Percentiles rank a stretch among this genome's conserved stretches.
phyloP scores from a whole-genome alignment of 2,797 vertebrate genomes.

The Diglossa cyanea region DNA sequence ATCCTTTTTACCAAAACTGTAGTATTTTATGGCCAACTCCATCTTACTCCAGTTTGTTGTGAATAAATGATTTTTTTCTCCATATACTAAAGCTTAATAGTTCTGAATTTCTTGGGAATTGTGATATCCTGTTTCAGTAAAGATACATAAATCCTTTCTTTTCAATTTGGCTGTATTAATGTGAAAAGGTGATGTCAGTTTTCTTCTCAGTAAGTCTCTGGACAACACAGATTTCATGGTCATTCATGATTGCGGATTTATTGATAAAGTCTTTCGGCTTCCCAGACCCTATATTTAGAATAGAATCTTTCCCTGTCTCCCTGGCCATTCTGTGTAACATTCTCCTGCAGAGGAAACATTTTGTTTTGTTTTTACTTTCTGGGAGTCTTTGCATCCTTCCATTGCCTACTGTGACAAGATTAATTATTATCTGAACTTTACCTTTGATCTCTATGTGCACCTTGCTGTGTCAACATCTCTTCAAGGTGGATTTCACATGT shows the following conservation, averaged over 20 bases:
- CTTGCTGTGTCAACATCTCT: slow-evolving; percentile 39
- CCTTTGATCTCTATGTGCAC: slow-evolving; percentile 4
- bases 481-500: slow-evolving; percentile 15
- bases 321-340: not conserved
- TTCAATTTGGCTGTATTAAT: not conserved
- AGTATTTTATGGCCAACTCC: not conserved
- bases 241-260: fast-evolving
- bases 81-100: not conserved
- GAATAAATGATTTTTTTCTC: not conserved
- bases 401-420: not conserved
- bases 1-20: not conserved
- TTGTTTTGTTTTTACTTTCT: not conserved
- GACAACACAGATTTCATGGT: not conserved
- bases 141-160: not conserved
- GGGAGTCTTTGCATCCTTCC: not conserved
- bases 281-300: not conserved
- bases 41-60: not conserved
- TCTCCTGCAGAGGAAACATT: not conserved
- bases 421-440: slow-evolving; percentile 24
- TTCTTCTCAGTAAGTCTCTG: not conserved
- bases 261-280: not conserved
- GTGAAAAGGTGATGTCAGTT: not conserved
- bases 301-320: not conserved
- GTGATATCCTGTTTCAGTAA: not conserved
- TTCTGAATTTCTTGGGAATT: not conserved